Evolutionary conservation across 2,888 invertebrate species (phyloP).

Genomic region (Esperia sulphurella): DNA sequence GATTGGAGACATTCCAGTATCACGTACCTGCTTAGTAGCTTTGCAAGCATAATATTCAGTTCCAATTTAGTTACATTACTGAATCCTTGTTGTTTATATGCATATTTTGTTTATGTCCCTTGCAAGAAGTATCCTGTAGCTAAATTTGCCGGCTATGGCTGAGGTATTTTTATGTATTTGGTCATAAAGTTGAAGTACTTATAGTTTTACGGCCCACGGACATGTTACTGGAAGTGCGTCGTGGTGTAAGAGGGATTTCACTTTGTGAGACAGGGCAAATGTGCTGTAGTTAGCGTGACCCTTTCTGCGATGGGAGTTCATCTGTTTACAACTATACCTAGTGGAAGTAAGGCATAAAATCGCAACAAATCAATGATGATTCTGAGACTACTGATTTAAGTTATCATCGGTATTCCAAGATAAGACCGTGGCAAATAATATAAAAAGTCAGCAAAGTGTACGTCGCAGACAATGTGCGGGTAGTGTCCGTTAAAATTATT

Average conservation of each 20-base stretch:
- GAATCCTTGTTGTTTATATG: too few species aligned
- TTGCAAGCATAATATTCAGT: neutral
- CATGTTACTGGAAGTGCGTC: slow-evolving; percentile 48
- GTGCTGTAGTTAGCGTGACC: neutral
- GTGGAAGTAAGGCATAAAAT: too few species aligned
- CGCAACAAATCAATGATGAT: too few species aligned
- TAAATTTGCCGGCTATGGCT: slow-evolving; percentile 37
- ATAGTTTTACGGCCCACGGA: slow-evolving; percentile 41
- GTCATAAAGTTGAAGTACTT: slow-evolving; percentile 45
- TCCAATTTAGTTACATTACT: neutral
- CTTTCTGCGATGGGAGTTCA: too few species aligned
- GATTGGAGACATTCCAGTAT: slow-evolving; percentile 51
- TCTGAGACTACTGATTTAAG: too few species aligned
- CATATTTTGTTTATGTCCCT: too few species aligned
- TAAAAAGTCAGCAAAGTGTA: too few species aligned
- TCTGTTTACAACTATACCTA: too few species aligned
- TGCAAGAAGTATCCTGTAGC: slow-evolving; percentile 17
- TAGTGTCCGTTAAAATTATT: too few species aligned
- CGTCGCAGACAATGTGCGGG: too few species aligned
- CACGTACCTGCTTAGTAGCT: slow-evolving; percentile 28
- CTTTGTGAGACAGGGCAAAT: slow-evolving; percentile 28
- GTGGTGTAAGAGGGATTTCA: slow-evolving; percentile 38
- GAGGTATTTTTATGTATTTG: slow-evolving; percentile 45
- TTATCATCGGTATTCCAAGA: too few species aligned
- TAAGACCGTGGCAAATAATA: too few species aligned